Evolutionary conservation across 2,888 invertebrate genomes (phyloP).

Genomic region (Caenorhabditis panamensis): DNA sequence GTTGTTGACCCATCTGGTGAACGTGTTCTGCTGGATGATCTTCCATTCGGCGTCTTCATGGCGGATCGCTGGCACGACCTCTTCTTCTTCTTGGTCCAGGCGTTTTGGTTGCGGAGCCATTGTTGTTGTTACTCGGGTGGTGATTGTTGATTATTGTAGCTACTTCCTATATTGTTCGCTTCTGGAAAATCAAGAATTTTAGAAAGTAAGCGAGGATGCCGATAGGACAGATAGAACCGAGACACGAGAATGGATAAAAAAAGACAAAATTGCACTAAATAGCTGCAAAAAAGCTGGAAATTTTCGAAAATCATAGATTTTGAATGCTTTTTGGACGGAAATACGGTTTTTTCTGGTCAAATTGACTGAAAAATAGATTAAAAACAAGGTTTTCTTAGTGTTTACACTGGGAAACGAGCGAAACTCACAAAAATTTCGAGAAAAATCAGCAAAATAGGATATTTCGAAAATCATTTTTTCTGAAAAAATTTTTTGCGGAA

Average conservation of each 20-base stretch:
- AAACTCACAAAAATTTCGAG: background rate
- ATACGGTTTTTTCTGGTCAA: no score
- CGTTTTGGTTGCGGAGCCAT: constrained; percentile 64
- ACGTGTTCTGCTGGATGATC: constrained; percentile 93
- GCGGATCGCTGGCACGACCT: constrained; percentile 68
- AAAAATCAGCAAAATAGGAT: background rate
- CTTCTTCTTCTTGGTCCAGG: constrained; percentile 61
- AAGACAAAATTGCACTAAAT: no score
- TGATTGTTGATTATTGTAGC: constrained; percentile 27
- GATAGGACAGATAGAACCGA: background rate
- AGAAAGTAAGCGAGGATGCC: background rate
- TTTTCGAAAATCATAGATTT: no score
- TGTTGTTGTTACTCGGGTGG: constrained; percentile 1
- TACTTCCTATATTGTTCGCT: constrained; percentile 45
- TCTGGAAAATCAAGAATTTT: constrained; percentile 19
- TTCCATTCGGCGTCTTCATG: constrained; percentile 90
- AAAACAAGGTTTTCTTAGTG: no score
- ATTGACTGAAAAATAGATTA: no score
- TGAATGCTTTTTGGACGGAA: no score
- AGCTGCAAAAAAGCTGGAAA: no score
- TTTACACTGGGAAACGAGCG: background rate
- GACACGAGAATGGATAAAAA: constrained; percentile 12
- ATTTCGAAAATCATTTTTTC: no score
- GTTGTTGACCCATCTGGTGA: constrained; percentile 94
- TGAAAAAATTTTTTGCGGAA: no score